Base-by-base conservation (phyloP, 2,113 vertebrate species). In the Labeo catla region DNA sequence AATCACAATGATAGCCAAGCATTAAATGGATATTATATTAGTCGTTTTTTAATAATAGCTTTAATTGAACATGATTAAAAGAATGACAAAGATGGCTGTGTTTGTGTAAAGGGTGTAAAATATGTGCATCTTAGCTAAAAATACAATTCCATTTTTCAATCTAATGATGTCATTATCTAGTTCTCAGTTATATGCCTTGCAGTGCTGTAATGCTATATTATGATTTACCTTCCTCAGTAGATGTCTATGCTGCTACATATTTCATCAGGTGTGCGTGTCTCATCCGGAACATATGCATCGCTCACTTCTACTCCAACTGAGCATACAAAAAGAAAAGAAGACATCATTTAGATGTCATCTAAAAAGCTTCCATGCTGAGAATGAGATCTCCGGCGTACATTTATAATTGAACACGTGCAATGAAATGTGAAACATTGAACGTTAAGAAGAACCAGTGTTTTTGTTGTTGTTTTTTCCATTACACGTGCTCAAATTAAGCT, bases 321-420 rank as follows among this genome's bases (percentile, higher is more conserved):
- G 39, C 39, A 47, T 13, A 34, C 1, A 16, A 49, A 63, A 10
- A 81, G 39, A 28, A 81, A 65, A 23, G 79, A 65, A 43, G 19
- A 43, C 79, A 66, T 81, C n/a, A 65, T 65, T 65, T 8, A 81
- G 15, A 36, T 19, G 23, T 57, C 70, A 9, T 78, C n/a, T 78
- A 9, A 34, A 49, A 52, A 19, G 39, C 39, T 43, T 28, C 13
- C 59, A 16, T 65, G 78, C 78, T 63, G 57, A 63, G 79, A 65
- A 13, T 6, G 6, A 23, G n/a, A 45, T 28, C 79, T 65, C 59
- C 16, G 6, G 63, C 6, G n/a, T 34, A n/a, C 76, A 77, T 77
- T 77, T 77, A 77, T 77, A 77, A 77, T 77, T 77, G 15, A 77
- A 54, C 49, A 19, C 54, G 28, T 76, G 73, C 73, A 76, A 15